phyloP scores from a whole-genome alignment of 2,888 invertebrate species.

The Drosophila infuscata region DNA sequence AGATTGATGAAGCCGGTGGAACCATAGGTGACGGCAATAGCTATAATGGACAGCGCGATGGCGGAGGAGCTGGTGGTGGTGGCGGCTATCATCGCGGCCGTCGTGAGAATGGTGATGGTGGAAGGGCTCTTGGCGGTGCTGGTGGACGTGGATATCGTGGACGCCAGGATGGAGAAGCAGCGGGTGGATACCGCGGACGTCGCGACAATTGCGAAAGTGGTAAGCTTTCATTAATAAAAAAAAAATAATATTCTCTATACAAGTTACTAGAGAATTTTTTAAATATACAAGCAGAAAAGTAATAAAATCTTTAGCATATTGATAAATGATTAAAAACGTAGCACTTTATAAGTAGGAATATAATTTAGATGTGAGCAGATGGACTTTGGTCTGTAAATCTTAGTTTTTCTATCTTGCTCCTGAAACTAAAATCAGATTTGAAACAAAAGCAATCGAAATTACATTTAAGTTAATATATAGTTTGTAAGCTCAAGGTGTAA shows the following conservation, averaged over 20 bases:
- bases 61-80: slow-evolving; percentile 6
- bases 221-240: slow-evolving; percentile 8
- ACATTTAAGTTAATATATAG: neutral
- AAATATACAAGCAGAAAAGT: neutral
- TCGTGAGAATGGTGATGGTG: slow-evolving; percentile 10
- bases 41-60: slow-evolving; percentile 17
- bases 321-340: neutral
- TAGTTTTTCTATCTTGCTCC: neutral
- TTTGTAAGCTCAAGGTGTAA: neutral
- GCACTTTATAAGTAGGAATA: neutral
- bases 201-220: slow-evolving; percentile 1
- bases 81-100: slow-evolving; percentile 19
- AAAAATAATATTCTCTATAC: neutral
- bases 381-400: neutral
- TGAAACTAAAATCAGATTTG: neutral
- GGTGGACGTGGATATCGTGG: neutral
- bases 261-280: neutral
- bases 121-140: neutral
- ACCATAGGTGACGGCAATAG: neutral
- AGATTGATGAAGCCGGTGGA: slow-evolving; percentile 26
- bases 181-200: neutral
- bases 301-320: neutral
- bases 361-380: neutral
- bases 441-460: neutral
- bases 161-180: neutral